These are phyloP conservation scores for Eublepharis macularius DNA, from an alignment of 2,113 vertebrate genomes.

Conservation along the genomic window DNA sequence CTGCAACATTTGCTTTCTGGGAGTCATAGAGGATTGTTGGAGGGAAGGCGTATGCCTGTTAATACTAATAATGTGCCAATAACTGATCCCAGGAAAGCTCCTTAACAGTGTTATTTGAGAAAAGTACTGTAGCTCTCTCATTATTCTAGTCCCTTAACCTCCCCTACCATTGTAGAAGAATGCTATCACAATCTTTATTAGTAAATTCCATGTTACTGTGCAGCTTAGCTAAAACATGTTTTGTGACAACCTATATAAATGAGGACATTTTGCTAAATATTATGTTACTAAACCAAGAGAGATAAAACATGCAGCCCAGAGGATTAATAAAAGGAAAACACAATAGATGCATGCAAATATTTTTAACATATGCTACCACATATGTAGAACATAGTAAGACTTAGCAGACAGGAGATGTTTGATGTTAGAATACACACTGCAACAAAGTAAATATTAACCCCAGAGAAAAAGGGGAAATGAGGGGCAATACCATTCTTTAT, in stretches of 20 bases:
- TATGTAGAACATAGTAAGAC: slow-evolving; percentile 77
- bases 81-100: neutral
- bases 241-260: neutral
- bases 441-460: slow-evolving; percentile 34
- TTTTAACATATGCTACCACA: slow-evolving; percentile 54
- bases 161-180: slow-evolving; percentile 23
- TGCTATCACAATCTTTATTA: neutral
- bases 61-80: neutral
- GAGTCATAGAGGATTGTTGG: too few species aligned
- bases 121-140: neutral
- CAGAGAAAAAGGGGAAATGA: neutral
- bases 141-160: neutral
- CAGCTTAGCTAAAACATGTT: neutral
- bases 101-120: slow-evolving; percentile 5
- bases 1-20: too few species aligned
- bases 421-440: slow-evolving; percentile 70
- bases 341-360: slow-evolving; percentile 35
- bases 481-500: slow-evolving; percentile 25
- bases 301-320: slow-evolving; percentile 25
- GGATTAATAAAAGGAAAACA: slow-evolving; percentile 42
- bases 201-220: fast-evolving
- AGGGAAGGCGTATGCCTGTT: too few species aligned
- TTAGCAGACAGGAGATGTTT: slow-evolving; percentile 92
- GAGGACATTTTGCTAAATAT: neutral
- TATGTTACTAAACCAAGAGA: neutral